Conservation (phyloP, 2,113 vertebrate species). For the Argyrosomus japonicus region DNA sequence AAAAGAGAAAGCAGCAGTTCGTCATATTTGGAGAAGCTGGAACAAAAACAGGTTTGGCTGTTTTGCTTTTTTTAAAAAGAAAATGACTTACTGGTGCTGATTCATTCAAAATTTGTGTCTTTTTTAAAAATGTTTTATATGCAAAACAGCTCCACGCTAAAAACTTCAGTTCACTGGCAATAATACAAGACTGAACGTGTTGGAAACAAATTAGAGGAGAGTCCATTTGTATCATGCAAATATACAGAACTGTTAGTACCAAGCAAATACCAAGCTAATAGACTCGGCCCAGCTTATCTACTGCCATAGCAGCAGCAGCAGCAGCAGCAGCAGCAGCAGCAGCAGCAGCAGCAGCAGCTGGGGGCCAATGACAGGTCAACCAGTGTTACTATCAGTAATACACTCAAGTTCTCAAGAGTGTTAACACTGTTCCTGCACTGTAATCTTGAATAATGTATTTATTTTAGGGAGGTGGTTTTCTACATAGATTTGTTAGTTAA, state of each 20-base stretch:
- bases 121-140: background rate
- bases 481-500: background rate
- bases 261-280: conserved; percentile 16
- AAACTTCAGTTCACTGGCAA: background rate
- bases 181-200: background rate
- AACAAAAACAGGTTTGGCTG: background rate
- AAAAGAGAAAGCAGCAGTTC: background rate
- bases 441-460: background rate
- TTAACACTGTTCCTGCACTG: conserved; percentile 16
- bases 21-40: background rate
- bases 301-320: conserved; percentile 7
- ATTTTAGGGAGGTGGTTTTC: background rate
- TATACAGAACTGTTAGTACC: background rate
- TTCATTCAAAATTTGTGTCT: background rate
- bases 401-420: conserved; percentile 54
- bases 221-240: background rate
- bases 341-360: background rate
- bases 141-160: background rate
- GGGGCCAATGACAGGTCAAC: conserved; percentile 43
- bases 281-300: conserved; percentile 52
- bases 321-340: background rate
- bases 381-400: conserved; percentile 47
- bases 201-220: background rate
- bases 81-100: background rate
- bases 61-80: background rate